Conservation (phyloP, 92 coral and sea anemone species). For the Pocillopora meandrina region DNA sequence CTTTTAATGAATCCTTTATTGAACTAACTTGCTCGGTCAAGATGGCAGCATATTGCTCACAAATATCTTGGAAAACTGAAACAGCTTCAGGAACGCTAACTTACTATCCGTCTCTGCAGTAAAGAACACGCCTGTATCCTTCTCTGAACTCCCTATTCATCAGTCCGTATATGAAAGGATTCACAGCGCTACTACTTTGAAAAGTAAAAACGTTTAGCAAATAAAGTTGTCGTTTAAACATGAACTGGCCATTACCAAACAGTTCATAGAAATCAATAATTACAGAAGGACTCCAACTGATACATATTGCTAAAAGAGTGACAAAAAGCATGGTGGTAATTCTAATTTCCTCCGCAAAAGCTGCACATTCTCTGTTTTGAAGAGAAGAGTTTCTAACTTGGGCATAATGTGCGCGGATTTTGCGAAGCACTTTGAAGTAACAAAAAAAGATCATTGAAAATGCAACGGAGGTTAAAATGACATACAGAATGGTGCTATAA, state of each 20-base stretch:
- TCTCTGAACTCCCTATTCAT: constrained; percentile 9
- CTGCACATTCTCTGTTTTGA: not conserved
- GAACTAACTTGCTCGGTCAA: too few relatives aligned
- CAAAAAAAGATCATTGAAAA: not conserved
- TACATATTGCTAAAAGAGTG: not conserved
- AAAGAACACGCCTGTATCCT: not conserved
- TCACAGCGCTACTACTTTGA: not conserved
- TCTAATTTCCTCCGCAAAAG: constrained; percentile 11
- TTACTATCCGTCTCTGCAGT: not conserved
- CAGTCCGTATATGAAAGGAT: constrained; percentile 5
- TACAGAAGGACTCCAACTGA: not conserved
- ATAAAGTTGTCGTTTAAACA: constrained; percentile 4
- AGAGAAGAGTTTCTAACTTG: constrained; percentile 13
- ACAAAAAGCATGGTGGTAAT: not conserved
- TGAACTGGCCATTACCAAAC: not conserved
- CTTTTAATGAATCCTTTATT: too few relatives aligned
- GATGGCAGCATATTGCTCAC: too few relatives aligned
- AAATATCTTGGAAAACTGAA: too few relatives aligned
- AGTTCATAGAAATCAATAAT: constrained; percentile 1
- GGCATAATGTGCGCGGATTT: constrained; percentile 3
- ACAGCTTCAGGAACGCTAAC: not conserved
- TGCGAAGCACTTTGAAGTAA: constrained; percentile 8
- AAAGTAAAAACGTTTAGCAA: constrained; percentile 8
- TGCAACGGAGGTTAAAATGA: too few relatives aligned
- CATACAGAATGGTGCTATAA: not conserved